phyloP scores from a whole-genome alignment of 2,113 vertebrate genomes.

The Myrmecobius fasciatus region DNA sequence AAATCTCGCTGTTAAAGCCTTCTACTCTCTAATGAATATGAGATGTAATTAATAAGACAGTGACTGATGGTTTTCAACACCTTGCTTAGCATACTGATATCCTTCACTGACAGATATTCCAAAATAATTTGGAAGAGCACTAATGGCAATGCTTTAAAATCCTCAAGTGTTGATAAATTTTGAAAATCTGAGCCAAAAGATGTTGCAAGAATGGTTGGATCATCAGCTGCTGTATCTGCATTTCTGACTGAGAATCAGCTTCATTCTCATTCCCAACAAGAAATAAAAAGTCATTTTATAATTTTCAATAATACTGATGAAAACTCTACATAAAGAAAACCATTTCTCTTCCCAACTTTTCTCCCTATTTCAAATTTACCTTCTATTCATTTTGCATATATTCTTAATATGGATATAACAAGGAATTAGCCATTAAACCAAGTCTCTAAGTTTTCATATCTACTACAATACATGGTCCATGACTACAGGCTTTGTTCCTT shows the following conservation, averaged over 20 bases:
- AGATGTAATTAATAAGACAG: slow-evolving; percentile 85
- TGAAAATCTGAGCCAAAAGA: slow-evolving; percentile 68
- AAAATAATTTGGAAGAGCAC: slow-evolving; percentile 90
- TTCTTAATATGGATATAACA: not conserved
- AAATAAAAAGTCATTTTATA: not conserved
- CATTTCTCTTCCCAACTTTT: not conserved
- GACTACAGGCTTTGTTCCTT: too few relatives aligned
- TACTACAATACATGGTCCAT: too few relatives aligned
- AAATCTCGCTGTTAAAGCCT: slow-evolving; percentile 86
- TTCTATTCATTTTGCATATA: not conserved
- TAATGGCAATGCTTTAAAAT: slow-evolving; percentile 86
- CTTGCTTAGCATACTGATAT: slow-evolving; percentile 91
- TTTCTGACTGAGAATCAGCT: slow-evolving; percentile 63
- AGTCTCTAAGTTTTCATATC: not conserved
- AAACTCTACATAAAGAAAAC: too few relatives aligned
- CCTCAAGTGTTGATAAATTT: slow-evolving; percentile 70
- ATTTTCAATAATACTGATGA: too few relatives aligned
- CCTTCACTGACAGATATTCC: slow-evolving; percentile 88
- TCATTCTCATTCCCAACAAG: not conserved
- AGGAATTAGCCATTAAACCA: not conserved
- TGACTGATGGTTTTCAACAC: slow-evolving; percentile 88
- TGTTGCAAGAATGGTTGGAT: slow-evolving; percentile 6
- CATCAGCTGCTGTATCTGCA: slow-evolving; percentile 61
- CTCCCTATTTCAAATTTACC: not conserved
- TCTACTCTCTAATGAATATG: slow-evolving; percentile 85